These are phyloP conservation scores for Crenichthys baileyi DNA, from an alignment of 2,797 vertebrate genomes.

Conservation along the genomic window DNA sequence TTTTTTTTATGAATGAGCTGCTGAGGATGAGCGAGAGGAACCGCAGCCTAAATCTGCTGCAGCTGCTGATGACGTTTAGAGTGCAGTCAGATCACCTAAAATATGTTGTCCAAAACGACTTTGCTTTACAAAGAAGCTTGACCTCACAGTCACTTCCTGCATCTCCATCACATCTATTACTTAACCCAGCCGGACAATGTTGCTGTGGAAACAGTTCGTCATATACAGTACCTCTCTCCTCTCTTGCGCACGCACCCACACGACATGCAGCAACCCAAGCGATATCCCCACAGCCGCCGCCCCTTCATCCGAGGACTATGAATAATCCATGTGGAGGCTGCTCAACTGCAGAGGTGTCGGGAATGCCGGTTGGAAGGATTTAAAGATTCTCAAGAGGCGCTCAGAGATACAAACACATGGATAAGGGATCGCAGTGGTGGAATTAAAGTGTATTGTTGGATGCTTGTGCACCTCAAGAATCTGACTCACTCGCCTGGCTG, in stretches of 20 bases:
- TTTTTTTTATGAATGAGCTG: constrained; percentile 72
- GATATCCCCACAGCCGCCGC: constrained; percentile 59
- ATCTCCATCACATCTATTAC: constrained; percentile 48
- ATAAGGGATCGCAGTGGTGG: constrained; percentile 20
- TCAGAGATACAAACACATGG: constrained; percentile 9
- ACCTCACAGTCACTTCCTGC: constrained; percentile 34
- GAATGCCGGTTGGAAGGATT: constrained; percentile 49
- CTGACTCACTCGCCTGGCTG: constrained; percentile 21
- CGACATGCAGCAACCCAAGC: constrained; percentile 37
- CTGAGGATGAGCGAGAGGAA: constrained; percentile 29
- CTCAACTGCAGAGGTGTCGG: constrained; percentile 45
- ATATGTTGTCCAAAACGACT: not conserved
- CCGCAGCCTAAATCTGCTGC: constrained; percentile 24
- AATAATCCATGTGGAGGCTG: constrained; percentile 71
- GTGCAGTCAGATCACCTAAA: constrained; percentile 21
- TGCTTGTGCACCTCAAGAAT: constrained; percentile 40
- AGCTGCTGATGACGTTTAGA: constrained; percentile 12
- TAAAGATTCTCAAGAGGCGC: constrained; percentile 31
- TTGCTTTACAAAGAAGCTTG: not conserved
- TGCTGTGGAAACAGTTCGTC: constrained; percentile 73
- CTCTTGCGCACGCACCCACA: constrained; percentile 49
- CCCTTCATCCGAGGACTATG: constrained; percentile 48
- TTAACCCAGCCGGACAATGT: constrained; percentile 61
- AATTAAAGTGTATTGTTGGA: constrained; percentile 31
- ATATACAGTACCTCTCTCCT: constrained; percentile 54